Evolutionary conservation across 2,797 vertebrate genomes (phyloP).

Genomic region (Geotrypetes seraphini): DNA sequence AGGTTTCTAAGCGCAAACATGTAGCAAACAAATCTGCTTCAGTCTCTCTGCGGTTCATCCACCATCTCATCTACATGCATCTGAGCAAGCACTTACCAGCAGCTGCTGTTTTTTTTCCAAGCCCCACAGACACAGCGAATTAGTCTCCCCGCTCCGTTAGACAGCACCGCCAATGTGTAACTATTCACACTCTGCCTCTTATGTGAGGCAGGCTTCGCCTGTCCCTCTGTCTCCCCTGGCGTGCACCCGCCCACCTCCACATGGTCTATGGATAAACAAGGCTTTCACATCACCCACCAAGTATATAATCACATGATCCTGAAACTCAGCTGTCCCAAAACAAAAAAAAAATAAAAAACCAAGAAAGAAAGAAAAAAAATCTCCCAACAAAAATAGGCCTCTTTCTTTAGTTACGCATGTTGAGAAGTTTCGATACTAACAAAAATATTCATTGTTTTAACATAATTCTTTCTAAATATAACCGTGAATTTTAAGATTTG

Average conservation of each 20-base stretch:
- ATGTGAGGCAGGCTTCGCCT: conserved; percentile 52
- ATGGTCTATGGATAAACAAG: conserved; percentile 55
- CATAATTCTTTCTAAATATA: too few species aligned
- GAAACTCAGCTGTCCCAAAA: conserved; percentile 20
- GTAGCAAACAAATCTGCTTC: conserved; percentile 10
- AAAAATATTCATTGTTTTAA: too few species aligned
- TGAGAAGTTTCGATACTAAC: too few species aligned
- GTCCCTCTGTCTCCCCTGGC: conserved; percentile 59
- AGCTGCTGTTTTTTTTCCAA: conserved; percentile 80
- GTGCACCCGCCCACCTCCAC: conserved; percentile 64
- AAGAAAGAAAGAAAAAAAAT: too few species aligned
- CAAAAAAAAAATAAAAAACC: too few species aligned
- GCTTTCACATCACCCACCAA: conserved; percentile 39
- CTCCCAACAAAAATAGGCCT: too few species aligned
- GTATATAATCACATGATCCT: conserved; percentile 52
- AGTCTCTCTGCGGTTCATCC: conserved; percentile 28
- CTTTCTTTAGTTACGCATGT: too few species aligned
- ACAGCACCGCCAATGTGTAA: conserved; percentile 67
- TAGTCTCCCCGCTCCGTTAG: conserved; percentile 65
- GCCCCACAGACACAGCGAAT: conserved; percentile 67
- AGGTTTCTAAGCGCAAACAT: conserved; percentile 35
- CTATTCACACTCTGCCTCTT: conserved; percentile 65
- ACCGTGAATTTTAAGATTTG: too few species aligned
- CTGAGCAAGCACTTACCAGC: conserved; percentile 57
- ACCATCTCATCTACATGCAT: conserved; percentile 57